Evolutionary conservation across 1,140 invertebrate species (phyloP).

Genomic region (Drosophila subpulchrella): DNA sequence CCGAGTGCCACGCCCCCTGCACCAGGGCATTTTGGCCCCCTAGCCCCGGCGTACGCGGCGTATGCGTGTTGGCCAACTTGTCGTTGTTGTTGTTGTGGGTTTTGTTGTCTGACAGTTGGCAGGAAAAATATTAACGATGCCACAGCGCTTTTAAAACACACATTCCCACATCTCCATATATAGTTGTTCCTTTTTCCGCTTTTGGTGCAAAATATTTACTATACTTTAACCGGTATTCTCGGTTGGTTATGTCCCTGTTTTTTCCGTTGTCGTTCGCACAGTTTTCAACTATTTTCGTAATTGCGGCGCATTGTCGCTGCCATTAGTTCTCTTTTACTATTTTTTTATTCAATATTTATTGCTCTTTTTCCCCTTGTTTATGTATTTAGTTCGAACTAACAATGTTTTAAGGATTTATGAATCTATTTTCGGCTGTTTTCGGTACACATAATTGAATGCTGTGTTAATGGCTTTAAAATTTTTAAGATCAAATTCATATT

Average conservation of each 20-base stretch:
- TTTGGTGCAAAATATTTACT: constrained; percentile 47
- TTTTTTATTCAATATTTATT: constrained; percentile 14
- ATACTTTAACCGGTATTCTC: constrained; percentile 57
- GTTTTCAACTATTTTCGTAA: constrained; percentile 57
- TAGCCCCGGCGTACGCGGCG: constrained; percentile 54
- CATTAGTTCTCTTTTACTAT: constrained; percentile 24
- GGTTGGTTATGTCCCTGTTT: constrained; percentile 60
- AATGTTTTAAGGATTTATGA: constrained; percentile 26
- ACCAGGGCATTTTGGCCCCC: constrained; percentile 3
- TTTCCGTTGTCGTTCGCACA: constrained; percentile 60
- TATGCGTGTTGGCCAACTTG: constrained; percentile 65
- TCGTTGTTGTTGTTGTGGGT: constrained; percentile 25
- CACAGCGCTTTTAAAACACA: constrained; percentile 40
- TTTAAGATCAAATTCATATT: not conserved
- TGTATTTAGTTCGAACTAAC: constrained; percentile 24
- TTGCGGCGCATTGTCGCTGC: constrained; percentile 50
- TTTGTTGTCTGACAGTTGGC: constrained; percentile 58
- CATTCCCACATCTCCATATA: constrained; percentile 3
- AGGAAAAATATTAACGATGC: constrained; percentile 64
- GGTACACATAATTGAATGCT: constrained; percentile 15
- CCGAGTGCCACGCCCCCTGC: constrained; percentile 12
- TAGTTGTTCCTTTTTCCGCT: constrained; percentile 6
- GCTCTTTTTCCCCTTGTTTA: constrained; percentile 22
- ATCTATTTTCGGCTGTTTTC: constrained; percentile 19
- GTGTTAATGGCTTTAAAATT: too few relatives aligned